Conservation (phyloP, 1,140 invertebrate genomes). For the Drosophila subobscura region DNA sequence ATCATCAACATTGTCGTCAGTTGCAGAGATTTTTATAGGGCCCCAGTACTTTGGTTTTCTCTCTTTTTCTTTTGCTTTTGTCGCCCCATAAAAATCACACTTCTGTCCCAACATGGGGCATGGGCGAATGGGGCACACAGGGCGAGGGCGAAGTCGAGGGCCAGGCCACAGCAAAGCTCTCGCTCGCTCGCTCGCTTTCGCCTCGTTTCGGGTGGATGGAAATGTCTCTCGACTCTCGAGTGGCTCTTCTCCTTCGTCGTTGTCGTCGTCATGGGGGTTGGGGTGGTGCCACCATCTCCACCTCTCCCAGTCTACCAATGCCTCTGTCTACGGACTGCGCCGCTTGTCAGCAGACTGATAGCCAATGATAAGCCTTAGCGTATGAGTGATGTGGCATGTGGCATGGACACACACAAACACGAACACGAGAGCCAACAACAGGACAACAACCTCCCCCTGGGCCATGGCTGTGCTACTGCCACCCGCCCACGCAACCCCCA, state of each 20-base stretch:
- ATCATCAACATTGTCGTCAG: slow-evolving; percentile 47
- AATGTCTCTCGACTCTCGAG: no score
- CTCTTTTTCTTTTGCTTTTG: slow-evolving; percentile 38
- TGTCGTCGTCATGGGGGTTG: slow-evolving; percentile 17
- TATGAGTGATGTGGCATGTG: slow-evolving; percentile 55
- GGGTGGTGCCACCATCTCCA: neutral
- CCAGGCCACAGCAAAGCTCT: neutral
- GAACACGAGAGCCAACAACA: slow-evolving; percentile 41
- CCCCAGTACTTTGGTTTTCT: slow-evolving; percentile 1
- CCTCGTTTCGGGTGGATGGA: neutral
- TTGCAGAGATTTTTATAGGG: slow-evolving; percentile 59
- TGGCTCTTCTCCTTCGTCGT: slow-evolving; percentile 9
- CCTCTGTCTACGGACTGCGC: no score
- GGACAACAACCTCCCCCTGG: slow-evolving; percentile 48
- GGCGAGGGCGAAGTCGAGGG: no score
- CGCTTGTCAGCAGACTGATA: slow-evolving; percentile 46
- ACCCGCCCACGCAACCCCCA: neutral
- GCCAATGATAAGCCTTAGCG: slow-evolving; percentile 56
- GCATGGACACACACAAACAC: slow-evolving; percentile 22
- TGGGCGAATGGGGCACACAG: no score
- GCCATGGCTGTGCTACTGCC: slow-evolving; percentile 2
- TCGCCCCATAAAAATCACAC: slow-evolving; percentile 53
- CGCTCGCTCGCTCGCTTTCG: slow-evolving; percentile 2
- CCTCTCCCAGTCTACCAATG: neutral
- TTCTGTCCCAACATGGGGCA: slow-evolving; percentile 12